Percentiles rank a stretch among this genome's conserved stretches.
These are phyloP conservation scores for Lepidonotus clava DNA, from an alignment of 2,888 invertebrate species.

Conservation along the genomic window DNA sequence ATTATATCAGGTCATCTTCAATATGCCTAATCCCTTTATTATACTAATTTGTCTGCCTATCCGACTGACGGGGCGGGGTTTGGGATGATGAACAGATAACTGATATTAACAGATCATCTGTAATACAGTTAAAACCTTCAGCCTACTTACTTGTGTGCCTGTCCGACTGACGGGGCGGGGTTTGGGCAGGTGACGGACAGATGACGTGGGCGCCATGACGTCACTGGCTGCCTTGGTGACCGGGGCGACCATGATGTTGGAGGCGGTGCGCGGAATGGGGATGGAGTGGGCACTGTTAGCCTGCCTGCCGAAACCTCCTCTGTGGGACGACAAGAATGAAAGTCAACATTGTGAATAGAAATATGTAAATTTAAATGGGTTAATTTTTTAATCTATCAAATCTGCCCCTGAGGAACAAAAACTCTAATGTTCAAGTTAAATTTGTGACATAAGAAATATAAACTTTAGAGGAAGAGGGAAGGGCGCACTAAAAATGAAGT, in stretches of 20 bases:
- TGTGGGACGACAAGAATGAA: too few species aligned
- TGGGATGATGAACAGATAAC: not conserved
- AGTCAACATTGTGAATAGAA: too few species aligned
- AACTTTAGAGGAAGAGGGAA: too few species aligned
- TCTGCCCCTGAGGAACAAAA: too few species aligned
- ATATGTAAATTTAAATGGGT: too few species aligned
- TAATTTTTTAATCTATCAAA: too few species aligned
- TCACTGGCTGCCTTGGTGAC: constrained; percentile 35
- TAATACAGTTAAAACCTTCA: not conserved
- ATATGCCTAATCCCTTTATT: too few species aligned
- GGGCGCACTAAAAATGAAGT: too few species aligned
- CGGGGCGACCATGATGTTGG: constrained; percentile 19
- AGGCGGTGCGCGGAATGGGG: not conserved
- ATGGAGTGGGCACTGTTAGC: constrained; percentile 33
- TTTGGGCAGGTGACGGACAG: not conserved
- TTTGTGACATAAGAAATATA: too few species aligned
- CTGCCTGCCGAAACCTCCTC: not conserved
- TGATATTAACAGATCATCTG: not conserved
- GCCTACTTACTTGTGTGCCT: not conserved
- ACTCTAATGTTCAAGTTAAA: too few species aligned
- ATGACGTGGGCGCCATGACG: not conserved
- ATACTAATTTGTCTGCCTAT: not conserved
- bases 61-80: not conserved
- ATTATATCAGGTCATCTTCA: too few species aligned
- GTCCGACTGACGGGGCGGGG: not conserved